Evolutionary conservation across 2,888 invertebrate genomes (phyloP).

Genomic region (Tigriopus californicus): DNA sequence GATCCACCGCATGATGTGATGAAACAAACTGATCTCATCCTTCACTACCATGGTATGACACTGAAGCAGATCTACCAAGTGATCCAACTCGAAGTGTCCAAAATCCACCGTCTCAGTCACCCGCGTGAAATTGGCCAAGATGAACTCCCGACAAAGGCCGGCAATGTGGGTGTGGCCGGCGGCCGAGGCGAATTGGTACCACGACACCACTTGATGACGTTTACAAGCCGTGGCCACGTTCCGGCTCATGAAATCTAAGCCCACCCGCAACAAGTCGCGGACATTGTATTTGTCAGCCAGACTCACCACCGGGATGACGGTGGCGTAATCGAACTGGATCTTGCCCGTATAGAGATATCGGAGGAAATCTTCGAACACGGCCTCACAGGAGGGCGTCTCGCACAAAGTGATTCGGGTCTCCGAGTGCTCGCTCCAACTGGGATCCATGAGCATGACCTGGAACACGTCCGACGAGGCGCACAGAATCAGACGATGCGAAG

Average conservation of each 20-base stretch:
- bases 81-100: slow-evolving; percentile 57
- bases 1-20: slow-evolving; percentile 59
- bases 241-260: slow-evolving; percentile 66
- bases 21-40: slow-evolving; percentile 67
- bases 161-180: slow-evolving; percentile 56
- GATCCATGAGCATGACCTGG: slow-evolving; percentile 54
- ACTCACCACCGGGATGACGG: slow-evolving; percentile 67
- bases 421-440: slow-evolving; percentile 77
- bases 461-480: slow-evolving; percentile 90
- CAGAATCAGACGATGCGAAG: slow-evolving; percentile 72
- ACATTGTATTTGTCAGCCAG: slow-evolving; percentile 90
- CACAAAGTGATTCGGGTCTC: slow-evolving; percentile 62
- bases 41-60: slow-evolving; percentile 71
- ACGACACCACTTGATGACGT: slow-evolving; percentile 61
- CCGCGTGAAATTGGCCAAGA: slow-evolving; percentile 76
- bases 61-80: slow-evolving; percentile 52
- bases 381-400: slow-evolving; percentile 63
- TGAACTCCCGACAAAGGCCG: slow-evolving; percentile 28
- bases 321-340: slow-evolving; percentile 60
- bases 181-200: slow-evolving; percentile 73
- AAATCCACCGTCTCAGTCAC: slow-evolving; percentile 40
- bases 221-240: slow-evolving; percentile 67
- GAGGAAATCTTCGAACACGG: slow-evolving; percentile 70
- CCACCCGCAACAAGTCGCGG: slow-evolving; percentile 61
- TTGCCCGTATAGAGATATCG: slow-evolving; percentile 79